Percentiles rank a stretch among this genome's conserved stretches.
These are phyloP conservation scores for Teleogryllus occipitalis DNA, from an alignment of 1,140 invertebrate genomes.

Conservation along the genomic window DNA sequence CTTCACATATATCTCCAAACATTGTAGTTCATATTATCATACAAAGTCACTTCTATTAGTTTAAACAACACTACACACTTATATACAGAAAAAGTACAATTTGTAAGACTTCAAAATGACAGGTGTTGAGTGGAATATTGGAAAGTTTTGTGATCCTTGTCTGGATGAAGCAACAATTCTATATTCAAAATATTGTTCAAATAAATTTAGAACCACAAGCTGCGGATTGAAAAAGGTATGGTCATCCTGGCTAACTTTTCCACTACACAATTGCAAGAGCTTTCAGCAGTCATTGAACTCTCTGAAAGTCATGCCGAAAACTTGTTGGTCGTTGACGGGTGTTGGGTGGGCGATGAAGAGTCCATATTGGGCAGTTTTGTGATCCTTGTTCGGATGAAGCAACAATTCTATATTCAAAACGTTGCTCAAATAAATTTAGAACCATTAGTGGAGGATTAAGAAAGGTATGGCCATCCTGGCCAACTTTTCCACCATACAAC, in stretches of 20 bases:
- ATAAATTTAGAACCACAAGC: constrained; percentile 21
- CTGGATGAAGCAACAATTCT: constrained; percentile 23
- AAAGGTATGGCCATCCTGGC: constrained; percentile 29
- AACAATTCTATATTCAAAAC: constrained; percentile 25
- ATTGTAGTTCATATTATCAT: no score
- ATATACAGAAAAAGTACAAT: no score
- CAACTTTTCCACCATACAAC: constrained; percentile 26
- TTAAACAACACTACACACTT: no score
- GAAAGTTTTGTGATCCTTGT: constrained; percentile 21
- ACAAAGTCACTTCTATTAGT: no score
- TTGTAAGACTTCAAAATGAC: no score
- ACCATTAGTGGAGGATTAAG: constrained; percentile 25
- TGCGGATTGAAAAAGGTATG: constrained; percentile 26
- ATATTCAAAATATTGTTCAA: constrained; percentile 23
- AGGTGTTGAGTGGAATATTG: constrained; percentile 9
- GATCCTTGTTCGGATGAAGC: constrained; percentile 21
- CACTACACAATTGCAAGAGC: constrained; percentile 23
- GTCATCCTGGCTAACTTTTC: constrained; percentile 28
- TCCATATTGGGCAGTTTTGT: constrained; percentile 25
- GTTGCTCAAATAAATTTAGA: constrained; percentile 19
- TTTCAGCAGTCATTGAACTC: constrained; percentile 21
- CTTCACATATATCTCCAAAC: no score
- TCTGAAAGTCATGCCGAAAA: constrained; percentile 27
- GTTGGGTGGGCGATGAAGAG: constrained; percentile 22
- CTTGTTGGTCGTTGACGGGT: background rate